Base-by-base conservation (phyloP, 2,797 vertebrate genomes). In the Arrhamphus sclerolepis region DNA sequence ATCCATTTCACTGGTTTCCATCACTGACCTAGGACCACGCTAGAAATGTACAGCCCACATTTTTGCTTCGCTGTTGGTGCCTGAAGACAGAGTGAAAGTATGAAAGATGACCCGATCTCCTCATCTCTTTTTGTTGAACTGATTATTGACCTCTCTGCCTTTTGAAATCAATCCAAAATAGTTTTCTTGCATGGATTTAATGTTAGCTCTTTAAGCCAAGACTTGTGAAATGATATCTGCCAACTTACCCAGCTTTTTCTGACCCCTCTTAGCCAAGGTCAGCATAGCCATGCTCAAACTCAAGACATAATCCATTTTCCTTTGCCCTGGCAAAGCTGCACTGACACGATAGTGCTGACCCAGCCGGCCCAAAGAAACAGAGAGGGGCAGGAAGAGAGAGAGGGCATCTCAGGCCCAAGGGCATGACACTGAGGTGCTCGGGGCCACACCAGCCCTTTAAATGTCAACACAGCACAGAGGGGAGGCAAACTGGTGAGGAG, bases 381-480 rank as follows among this genome's bases (percentile, higher is more conserved):
- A 42, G 75, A 72, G 51, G 69, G 56, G 50, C 40, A 49, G 19
- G 38, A 57, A 69, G 69, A 66, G 77, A 63, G 79, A 87, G 87
- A 84, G 90, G 92, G 87, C 88, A 92, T 86, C 73, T 78, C 76
- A 77, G 83, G 90, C 91, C 89, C 84, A 86, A 89, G 90, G 90
- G 88, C 89, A 89, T 83, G 86, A 90, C 89, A 90, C 78, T 39
- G 69, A 47, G 81, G 73, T 72, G 92, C 92, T 92, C 56, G 82
- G 88, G 91, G 93, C 90, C 89, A 93, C 81, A 24, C 80, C 64
- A 90, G 90, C 91, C 92, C 91, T 93, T 94, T 94, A 94, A 94
- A 94, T 92, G 92, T 93, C 93, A 94, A 71, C 83, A 76, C 79
- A 81, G 86, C 78, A 68, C 56, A 49, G 64, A 74, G 80, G 72